These are phyloP conservation scores for Micromesistius poutassou DNA, from an alignment of 2,797 vertebrate genomes.

Conservation along the genomic window DNA sequence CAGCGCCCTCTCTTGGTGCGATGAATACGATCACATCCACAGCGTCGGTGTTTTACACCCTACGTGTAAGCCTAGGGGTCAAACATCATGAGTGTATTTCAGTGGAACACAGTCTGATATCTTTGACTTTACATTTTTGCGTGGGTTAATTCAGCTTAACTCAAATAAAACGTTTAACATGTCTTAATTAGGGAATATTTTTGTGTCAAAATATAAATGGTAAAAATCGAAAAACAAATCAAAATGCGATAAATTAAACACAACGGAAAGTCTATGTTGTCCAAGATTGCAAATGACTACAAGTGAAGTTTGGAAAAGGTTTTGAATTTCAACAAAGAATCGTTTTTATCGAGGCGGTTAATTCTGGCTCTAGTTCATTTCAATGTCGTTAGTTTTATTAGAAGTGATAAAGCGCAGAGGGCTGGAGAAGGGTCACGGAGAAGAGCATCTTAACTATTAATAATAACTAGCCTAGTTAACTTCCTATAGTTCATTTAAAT, in stretches of 20 bases:
- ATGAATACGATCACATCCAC: not conserved
- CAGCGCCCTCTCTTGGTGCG: slow-evolving; percentile 71
- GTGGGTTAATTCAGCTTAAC: not conserved
- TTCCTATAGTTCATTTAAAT: not conserved
- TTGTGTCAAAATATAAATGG: not conserved
- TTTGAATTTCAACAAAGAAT: not conserved
- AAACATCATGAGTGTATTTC: not conserved
- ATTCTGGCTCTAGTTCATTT: not conserved
- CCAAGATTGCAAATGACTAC: not conserved
- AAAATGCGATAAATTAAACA: not conserved
- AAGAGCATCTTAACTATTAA: not conserved
- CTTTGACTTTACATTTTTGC: not conserved
- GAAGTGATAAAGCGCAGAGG: not conserved
- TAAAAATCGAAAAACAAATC: not conserved
- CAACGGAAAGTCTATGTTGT: not conserved
- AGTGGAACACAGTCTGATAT: not conserved
- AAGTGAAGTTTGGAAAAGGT: not conserved
- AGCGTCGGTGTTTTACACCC: not conserved
- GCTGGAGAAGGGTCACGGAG: not conserved
- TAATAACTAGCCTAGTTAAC: not conserved
- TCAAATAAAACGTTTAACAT: not conserved
- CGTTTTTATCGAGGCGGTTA: not conserved
- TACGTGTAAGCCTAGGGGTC: not conserved
- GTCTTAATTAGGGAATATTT: not conserved
- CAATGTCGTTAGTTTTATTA: not conserved